These are phyloP conservation scores for Amphimedon queenslandica DNA, from an alignment of 37 sponge, comb jelly and placozoan genomes.

Conservation along the genomic window DNA sequence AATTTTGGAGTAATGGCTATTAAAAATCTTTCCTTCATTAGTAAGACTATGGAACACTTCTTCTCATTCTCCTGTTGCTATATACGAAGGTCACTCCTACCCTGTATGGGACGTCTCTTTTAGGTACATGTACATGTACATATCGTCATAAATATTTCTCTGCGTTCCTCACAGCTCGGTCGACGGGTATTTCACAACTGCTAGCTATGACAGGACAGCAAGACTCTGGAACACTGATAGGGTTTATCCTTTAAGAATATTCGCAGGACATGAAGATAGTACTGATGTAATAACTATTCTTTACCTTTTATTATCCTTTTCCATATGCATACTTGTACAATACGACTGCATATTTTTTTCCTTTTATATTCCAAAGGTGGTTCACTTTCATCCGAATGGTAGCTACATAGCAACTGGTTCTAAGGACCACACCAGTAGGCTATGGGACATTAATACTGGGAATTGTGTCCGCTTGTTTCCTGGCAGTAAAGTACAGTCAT, in stretches of 20 bases:
- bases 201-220: slow-evolving; percentile 69
- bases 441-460: slow-evolving; percentile 86
- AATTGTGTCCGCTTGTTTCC: slow-evolving; percentile 67
- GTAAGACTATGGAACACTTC: slow-evolving; percentile 70
- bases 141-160: slow-evolving; percentile 23
- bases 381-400: slow-evolving; percentile 74
- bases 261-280: slow-evolving; percentile 70
- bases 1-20: no score
- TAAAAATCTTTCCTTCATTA: background rate
- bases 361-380: slow-evolving; percentile 26
- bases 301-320: background rate
- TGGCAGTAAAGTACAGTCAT: slow-evolving; percentile 58
- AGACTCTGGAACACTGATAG: slow-evolving; percentile 73
- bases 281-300: slow-evolving; percentile 51
- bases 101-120: slow-evolving; percentile 76
- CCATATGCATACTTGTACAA: background rate
- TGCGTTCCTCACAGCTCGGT: slow-evolving; percentile 42
- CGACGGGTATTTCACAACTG: slow-evolving; percentile 75
- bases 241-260: slow-evolving; percentile 71
- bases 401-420: slow-evolving; percentile 82
- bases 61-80: slow-evolving; percentile 11
- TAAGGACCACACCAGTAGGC: slow-evolving; percentile 63
- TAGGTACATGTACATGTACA: slow-evolving; percentile 36
- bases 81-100: slow-evolving; percentile 71
- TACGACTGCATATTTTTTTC: background rate